These are phyloP conservation scores for Heliconius hortense DNA, from an alignment of 2,888 invertebrate species.

Conservation along the genomic window DNA sequence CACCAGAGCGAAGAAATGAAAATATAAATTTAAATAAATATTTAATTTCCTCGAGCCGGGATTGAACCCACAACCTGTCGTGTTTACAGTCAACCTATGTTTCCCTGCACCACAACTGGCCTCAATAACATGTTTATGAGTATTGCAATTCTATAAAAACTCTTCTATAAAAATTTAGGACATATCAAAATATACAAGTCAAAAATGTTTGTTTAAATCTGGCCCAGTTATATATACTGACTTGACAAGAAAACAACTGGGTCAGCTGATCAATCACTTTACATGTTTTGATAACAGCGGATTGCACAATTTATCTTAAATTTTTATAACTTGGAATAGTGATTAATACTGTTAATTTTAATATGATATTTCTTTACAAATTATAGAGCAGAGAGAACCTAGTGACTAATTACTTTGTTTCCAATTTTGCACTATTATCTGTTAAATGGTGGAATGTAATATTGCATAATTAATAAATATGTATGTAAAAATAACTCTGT, in stretches of 20 bases:
- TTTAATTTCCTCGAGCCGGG: too few relatives aligned
- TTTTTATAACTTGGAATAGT: neutral
- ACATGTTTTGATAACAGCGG: conserved; percentile 60
- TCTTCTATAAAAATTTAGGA: conserved; percentile 25
- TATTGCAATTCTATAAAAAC: neutral
- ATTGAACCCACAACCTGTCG: too few relatives aligned
- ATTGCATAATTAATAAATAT: neutral
- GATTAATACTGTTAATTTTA: neutral
- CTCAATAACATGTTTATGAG: neutral
- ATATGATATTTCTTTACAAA: neutral
- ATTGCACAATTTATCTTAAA: conserved; percentile 63
- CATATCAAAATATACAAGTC: conserved; percentile 31
- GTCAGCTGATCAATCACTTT: conserved; percentile 72
- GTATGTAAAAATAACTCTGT: too few relatives aligned
- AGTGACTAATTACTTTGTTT: neutral
- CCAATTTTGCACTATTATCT: neutral
- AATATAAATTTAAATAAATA: too few relatives aligned
- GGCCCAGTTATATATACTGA: conserved; percentile 70
- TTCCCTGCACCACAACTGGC: neutral
- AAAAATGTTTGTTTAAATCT: conserved; percentile 50
- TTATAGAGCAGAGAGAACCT: neutral
- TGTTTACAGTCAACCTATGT: neutral
- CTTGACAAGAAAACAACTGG: conserved; percentile 65
- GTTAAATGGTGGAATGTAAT: neutral
- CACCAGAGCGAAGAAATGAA: too few relatives aligned